Base-by-base conservation (phyloP, 2,113 vertebrate genomes). In the Apodemus sylvaticus region DNA sequence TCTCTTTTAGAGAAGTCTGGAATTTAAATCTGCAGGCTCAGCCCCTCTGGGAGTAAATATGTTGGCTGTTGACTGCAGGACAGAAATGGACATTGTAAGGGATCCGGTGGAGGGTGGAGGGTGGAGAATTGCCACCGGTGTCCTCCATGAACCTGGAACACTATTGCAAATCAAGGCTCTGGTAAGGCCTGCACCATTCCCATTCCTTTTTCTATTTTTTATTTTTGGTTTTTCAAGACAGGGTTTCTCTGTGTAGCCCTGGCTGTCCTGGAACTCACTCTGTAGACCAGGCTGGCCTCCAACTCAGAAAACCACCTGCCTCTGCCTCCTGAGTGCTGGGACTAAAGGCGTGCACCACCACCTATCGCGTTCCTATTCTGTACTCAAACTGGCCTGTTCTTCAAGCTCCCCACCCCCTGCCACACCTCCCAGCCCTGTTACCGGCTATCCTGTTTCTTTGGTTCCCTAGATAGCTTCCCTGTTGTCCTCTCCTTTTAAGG, bases 1-100 rank as follows among this genome's bases (percentile, higher is more conserved):
- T 93, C 53, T 90, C 34, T 82, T 96, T 93, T 92, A 42, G 29
- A 95, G 94, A 96, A 92, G 93, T 95, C 90, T 90, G 71, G 39
- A 42, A 68, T 94, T 89, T 73, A 71, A 88, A 90, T 96, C 79
- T 90, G 96, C 85, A 89, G 70, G 86, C 74, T 93, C 90, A 90
- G 97, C 90, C 90, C 26, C 2, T 77, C 2, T 26, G 68, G 17
- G 45, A 42, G 3, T 89, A 92, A 97, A 97, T 60, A 96, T 76
- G 45, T 48, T 87, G 34, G 71, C 29, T 94, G 12, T 48, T 62
- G 78, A 70, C 55, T 36, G 53, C 42, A 83, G 81, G 29, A 42
- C 5, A 83, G 94, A 48, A 26, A 78, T 48, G 82, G 77, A 11
- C 16, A 45, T 7, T 48, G 42, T 66, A 66, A 39, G 39, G 60